A percentile compares a stretch with the other conserved stretches of the same genome.
phyloP scores from a whole-genome alignment of 2,113 vertebrate species.

The Gasterosteus aculeatus region DNA sequence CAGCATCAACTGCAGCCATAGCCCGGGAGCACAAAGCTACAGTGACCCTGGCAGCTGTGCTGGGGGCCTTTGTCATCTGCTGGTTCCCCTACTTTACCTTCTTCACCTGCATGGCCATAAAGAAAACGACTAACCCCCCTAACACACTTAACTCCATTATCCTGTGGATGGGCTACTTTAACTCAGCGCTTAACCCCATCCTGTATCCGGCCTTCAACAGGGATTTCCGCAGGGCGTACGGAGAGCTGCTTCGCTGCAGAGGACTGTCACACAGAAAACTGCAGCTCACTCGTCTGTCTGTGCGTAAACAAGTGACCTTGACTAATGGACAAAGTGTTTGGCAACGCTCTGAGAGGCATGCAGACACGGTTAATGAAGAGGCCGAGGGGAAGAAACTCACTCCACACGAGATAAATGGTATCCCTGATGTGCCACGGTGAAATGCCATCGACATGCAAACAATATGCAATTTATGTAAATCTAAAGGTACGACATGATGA shows the following conservation, averaged over 20 bases:
- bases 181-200: constrained; percentile 95
- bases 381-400: constrained; percentile 34
- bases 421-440: constrained; percentile 47
- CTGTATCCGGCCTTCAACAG: constrained; percentile 91
- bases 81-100: constrained; percentile 95
- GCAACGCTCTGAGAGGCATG: constrained; percentile 50
- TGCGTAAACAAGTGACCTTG: constrained; percentile 45
- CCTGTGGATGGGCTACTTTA: constrained; percentile 93
- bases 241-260: constrained; percentile 84
- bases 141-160: constrained; percentile 68
- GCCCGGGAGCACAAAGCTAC: constrained; percentile 93
- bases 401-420: constrained; percentile 31
- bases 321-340: constrained; percentile 54
- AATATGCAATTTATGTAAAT: neutral
- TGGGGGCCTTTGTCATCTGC: constrained; percentile 92
- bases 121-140: constrained; percentile 50
- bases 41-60: constrained; percentile 87
- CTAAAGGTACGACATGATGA: neutral
- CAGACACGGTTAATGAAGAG: constrained; percentile 17
- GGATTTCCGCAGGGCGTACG: constrained; percentile 89
- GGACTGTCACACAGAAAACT: constrained; percentile 35
- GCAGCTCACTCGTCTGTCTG: neutral
- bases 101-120: constrained; percentile 85
- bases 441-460: constrained; percentile 18
- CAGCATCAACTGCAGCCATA: constrained; percentile 73